Percentiles rank a stretch among this genome's conserved stretches.
Conservation (phyloP, 92 coral and sea anemone species). For the Porites lobata region DNA sequence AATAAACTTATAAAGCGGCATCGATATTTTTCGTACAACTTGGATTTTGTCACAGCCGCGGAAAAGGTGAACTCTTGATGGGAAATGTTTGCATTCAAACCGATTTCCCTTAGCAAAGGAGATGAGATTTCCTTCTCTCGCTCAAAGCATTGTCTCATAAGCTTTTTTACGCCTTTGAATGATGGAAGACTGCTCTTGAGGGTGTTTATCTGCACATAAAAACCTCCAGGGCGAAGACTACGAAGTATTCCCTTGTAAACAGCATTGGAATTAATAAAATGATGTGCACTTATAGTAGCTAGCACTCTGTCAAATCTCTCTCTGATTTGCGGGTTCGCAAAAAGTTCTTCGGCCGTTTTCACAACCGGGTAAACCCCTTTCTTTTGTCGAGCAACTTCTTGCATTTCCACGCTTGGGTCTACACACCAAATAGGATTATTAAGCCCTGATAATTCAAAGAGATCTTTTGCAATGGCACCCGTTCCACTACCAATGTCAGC, state of each 20-base stretch:
- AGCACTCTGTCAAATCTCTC: conserved; percentile 8
- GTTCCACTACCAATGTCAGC: conserved; percentile 30
- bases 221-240: conserved; percentile 4
- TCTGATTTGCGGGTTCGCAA: background rate
- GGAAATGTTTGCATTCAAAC: background rate
- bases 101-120: background rate
- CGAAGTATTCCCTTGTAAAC: conserved; percentile 2
- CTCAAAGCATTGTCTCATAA: background rate
- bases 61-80: background rate
- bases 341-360: conserved; percentile 23
- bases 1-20: background rate
- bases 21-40: background rate
- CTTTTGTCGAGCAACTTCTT: conserved; percentile 11
- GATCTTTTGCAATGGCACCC: conserved; percentile 3
- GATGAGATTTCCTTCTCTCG: background rate
- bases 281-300: background rate
- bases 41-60: background rate
- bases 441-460: background rate
- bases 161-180: background rate
- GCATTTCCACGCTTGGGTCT: conserved; percentile 27
- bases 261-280: conserved; percentile 1
- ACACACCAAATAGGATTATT: conserved; percentile 18
- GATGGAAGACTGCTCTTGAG: background rate
- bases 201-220: background rate
- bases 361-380: background rate